A percentile compares a stretch with the other conserved stretches of the same genome.
phyloP scores from a whole-genome alignment of 2,113 vertebrate genomes.

The Cyprinodon brontotheroides region DNA sequence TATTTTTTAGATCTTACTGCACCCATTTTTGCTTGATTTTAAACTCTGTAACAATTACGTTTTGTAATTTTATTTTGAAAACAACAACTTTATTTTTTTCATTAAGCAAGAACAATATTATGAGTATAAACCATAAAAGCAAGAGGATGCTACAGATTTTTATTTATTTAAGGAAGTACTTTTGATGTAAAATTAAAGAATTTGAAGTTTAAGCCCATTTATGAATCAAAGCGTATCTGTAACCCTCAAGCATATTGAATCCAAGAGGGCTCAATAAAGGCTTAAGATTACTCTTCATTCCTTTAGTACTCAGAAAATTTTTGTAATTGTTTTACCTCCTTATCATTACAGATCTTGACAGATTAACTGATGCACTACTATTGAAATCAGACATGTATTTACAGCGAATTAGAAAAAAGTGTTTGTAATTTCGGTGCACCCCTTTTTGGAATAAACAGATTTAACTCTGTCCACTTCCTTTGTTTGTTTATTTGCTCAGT shows the following conservation, averaged over 20 bases:
- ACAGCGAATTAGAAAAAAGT: background rate
- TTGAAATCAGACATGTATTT: background rate
- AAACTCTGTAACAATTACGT: too few relatives aligned
- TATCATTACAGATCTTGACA: background rate
- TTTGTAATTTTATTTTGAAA: too few relatives aligned
- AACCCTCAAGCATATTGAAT: background rate
- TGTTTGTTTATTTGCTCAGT: conserved; percentile 1
- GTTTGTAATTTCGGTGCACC: background rate
- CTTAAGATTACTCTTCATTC: background rate
- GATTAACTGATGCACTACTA: background rate
- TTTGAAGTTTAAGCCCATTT: background rate
- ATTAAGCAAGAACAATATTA: too few relatives aligned
- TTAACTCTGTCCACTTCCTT: background rate
- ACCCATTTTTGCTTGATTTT: background rate
- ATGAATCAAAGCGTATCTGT: background rate
- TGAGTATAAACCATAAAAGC: too few relatives aligned
- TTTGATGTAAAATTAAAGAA: background rate
- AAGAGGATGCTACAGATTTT: background rate
- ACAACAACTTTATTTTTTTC: too few relatives aligned
- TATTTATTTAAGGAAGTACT: background rate
- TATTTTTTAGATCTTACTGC: background rate
- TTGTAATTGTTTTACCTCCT: background rate
- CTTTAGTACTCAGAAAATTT: background rate
- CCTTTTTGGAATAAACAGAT: background rate
- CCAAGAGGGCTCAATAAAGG: background rate